These are phyloP conservation scores for Perca flavescens DNA, from an alignment of 2,113 vertebrate genomes.

Conservation along the genomic window DNA sequence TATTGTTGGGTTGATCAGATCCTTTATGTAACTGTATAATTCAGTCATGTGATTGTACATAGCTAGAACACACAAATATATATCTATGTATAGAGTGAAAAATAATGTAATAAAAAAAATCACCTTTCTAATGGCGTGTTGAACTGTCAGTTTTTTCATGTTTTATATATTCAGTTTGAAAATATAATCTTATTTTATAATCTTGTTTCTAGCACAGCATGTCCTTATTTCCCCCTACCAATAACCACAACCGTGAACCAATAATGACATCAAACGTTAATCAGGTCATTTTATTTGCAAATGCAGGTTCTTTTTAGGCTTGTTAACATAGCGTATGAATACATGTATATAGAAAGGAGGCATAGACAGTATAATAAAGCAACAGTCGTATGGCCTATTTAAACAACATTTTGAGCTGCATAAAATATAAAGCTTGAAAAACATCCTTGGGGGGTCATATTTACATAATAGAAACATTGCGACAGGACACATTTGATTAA, in stretches of 20 bases:
- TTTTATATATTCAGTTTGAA: neutral
- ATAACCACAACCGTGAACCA: neutral
- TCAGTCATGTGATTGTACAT: slow-evolving; percentile 68
- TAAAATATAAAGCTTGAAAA: slow-evolving; percentile 23
- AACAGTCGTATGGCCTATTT: neutral
- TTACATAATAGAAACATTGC: slow-evolving; percentile 10
- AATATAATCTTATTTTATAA: too few species aligned
- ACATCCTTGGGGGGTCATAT: neutral
- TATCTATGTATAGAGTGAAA: slow-evolving; percentile 35
- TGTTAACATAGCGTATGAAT: neutral
- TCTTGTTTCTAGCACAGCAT: too few species aligned
- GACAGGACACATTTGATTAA: neutral
- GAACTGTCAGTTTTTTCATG: slow-evolving; percentile 13
- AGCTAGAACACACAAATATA: slow-evolving; percentile 33
- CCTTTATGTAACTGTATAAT: slow-evolving; percentile 40
- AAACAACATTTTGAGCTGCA: slow-evolving; percentile 25
- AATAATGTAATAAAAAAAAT: slow-evolving; percentile 48
- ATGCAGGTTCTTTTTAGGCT: slow-evolving; percentile 1
- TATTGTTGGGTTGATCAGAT: slow-evolving; percentile 17
- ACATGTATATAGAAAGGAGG: neutral
- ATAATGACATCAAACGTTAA: neutral
- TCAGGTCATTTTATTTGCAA: slow-evolving; percentile 38
- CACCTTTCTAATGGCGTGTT: slow-evolving; percentile 46
- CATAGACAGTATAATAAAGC: neutral
- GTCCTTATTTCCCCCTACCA: too few species aligned